Percentiles rank a stretch among this genome's conserved stretches.
phyloP scores from a whole-genome alignment of 2,888 invertebrate genomes.

The Agriopis leucophaearia region DNA sequence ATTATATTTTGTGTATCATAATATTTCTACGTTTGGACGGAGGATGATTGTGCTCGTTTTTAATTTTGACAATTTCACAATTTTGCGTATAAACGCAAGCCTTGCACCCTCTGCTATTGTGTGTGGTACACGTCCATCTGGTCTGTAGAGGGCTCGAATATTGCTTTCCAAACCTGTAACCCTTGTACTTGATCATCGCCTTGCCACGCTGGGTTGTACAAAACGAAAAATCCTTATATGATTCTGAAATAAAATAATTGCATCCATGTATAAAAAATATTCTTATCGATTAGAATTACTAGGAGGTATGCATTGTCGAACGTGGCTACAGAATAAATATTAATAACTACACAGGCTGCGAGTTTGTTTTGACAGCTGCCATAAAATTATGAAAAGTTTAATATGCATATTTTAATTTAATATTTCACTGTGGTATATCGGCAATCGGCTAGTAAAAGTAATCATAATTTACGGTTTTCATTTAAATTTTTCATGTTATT shows the following conservation, averaged over 20 bases:
- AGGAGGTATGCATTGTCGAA: no score
- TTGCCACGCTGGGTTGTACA: conserved; percentile 37
- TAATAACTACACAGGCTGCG: no score
- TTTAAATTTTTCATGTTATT: no score
- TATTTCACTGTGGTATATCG: no score
- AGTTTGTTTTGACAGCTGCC: no score
- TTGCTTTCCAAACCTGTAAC: conserved; percentile 42
- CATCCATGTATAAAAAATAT: no score
- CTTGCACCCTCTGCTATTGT: conserved; percentile 47
- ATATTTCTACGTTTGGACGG: neutral
- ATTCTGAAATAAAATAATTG: neutral
- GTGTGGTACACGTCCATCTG: conserved; percentile 52
- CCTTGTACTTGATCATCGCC: conserved; percentile 29
- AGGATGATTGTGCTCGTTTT: conserved; percentile 39
- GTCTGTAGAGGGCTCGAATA: conserved; percentile 19
- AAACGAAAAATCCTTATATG: conserved; percentile 9
- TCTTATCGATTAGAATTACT: no score
- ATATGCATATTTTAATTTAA: no score
- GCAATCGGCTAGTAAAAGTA: no score
- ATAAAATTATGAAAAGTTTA: no score
- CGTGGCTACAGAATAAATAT: no score
- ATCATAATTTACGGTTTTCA: no score
- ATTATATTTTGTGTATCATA: neutral
- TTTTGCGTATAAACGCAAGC: conserved; percentile 46
- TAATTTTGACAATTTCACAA: conserved; percentile 33